Evolutionary conservation across 2,888 invertebrate genomes (phyloP), one percentile per base, ranked within the genome.

Genomic region (Tortricodes alternella): DNA sequence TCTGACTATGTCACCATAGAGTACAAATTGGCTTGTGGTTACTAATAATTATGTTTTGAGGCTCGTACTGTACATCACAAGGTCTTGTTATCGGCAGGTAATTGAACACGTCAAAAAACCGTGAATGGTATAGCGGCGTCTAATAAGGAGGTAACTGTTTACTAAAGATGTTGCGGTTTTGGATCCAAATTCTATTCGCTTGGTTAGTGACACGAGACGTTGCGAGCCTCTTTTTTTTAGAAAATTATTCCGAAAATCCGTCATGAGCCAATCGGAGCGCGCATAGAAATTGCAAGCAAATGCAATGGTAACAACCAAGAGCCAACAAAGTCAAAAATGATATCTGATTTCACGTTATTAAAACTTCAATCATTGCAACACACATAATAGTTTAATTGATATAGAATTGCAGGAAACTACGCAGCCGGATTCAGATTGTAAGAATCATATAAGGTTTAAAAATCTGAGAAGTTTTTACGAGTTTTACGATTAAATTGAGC

Each of bases 401-500:
- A 46, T 29, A 38, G 29, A 32, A 46, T 46, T 13, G 39, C 53
- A 7, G 23, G 39, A 46, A 39, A 46, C 23, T n/a, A 9, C 3
- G 19, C 2, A 16, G 4, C 8, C n/a, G 15, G 21, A n/a, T 13
- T 39, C 21, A 29, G 1, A 53, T 11, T n/a, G 34, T 6, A 39
- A 43, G 2, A 16, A 39, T 39, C 32, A 32, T 23, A 24, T 46
- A 53, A 46, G 39, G 53, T 18, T 27, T 29, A 82, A 85, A 84
- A 78, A 79, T 66, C 73, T 70, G 68, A 67, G 65, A 72, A 83
- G n/a, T n/a, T n/a, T 81, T 68, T 55, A 64, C 59, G 43, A 62
- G 67, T 71, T 70, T 70, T 62, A 65, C 62, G 59, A 63, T 56
- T 63, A 59, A 68, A 80, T 85, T 83, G 76, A 71, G 83, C 71